Percentiles rank a stretch among this genome's conserved stretches.
These are phyloP conservation scores for Synodontis membranacea DNA, from an alignment of 2,113 vertebrate species.

Conservation along the genomic window DNA sequence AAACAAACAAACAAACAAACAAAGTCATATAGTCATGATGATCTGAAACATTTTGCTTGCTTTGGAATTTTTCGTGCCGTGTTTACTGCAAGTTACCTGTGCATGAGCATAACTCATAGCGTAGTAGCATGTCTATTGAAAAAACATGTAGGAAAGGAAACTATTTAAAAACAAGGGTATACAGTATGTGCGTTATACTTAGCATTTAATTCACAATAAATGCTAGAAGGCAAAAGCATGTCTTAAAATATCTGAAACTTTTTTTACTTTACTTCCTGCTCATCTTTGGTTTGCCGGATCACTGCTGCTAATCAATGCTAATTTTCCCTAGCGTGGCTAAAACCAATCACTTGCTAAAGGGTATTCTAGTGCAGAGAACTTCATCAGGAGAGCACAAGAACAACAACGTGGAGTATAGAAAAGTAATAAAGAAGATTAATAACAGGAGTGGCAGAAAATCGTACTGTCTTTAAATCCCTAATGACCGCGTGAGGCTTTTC, in stretches of 20 bases:
- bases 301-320: neutral
- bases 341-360: neutral
- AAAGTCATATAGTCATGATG: neutral
- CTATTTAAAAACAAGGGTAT: neutral
- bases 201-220: neutral
- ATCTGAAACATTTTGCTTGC: neutral
- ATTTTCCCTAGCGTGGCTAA: neutral
- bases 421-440: constrained; percentile 27
- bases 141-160: neutral
- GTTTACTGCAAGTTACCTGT: neutral
- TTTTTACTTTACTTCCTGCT: neutral
- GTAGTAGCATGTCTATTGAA: neutral
- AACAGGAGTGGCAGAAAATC: neutral
- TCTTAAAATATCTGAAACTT: neutral
- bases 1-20: neutral
- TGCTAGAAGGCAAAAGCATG: neutral
- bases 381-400: neutral
- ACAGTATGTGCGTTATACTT: neutral
- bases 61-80: neutral
- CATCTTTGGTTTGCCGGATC: neutral
- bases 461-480: neutral
- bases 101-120: neutral
- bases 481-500: neutral
- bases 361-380: neutral
- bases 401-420: neutral